Conservation (phyloP, 2,113 vertebrate species). For the Hippocampus abdominalis region DNA sequence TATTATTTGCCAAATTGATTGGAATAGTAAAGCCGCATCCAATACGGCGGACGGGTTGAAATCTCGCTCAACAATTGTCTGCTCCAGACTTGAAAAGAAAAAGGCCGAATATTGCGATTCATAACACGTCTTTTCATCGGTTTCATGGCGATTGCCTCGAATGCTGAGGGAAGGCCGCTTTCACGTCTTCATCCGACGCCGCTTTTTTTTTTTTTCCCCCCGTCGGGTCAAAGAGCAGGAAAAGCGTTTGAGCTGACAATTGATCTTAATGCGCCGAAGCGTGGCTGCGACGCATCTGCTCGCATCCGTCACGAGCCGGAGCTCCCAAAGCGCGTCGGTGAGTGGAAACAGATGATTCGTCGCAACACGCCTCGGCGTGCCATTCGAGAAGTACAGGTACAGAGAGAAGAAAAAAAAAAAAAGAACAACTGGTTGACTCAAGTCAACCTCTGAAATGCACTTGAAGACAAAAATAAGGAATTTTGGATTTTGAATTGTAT, state of each 20-base stretch:
- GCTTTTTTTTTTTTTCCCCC: neutral
- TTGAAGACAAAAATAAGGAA: too few species aligned
- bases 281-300: neutral
- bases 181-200: neutral
- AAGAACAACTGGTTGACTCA: too few species aligned
- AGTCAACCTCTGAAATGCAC: too few species aligned
- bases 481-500: too few species aligned
- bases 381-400: neutral
- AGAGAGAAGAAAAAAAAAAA: too few species aligned
- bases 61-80: too few species aligned
- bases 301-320: neutral
- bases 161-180: neutral
- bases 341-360: neutral
- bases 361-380: neutral
- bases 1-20: too few species aligned
- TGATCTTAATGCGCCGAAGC: neutral
- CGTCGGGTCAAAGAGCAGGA: neutral
- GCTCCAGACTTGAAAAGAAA: too few species aligned
- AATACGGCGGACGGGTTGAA: too few species aligned
- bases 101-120: too few species aligned
- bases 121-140: too few species aligned
- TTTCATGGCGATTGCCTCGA: neutral
- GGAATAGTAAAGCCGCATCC: too few species aligned
- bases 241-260: constrained; percentile 1
- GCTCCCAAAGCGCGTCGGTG: neutral